Conservation (phyloP, 2,797 vertebrate genomes). For the Alouatta caraya region DNA sequence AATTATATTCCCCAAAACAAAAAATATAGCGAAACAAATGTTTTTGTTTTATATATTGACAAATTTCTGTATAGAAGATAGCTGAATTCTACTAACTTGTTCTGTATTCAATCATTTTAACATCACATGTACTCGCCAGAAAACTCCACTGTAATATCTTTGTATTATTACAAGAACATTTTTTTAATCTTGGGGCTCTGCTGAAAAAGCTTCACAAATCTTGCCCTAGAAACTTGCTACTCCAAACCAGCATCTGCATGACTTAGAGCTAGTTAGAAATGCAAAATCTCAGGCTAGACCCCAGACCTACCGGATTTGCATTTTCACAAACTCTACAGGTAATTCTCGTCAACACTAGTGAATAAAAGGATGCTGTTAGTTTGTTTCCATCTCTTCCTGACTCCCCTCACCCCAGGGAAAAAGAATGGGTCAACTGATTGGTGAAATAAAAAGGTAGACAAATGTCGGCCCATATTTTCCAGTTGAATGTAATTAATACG, state of each 20-base stretch:
- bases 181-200: not conserved
- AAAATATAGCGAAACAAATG: not conserved
- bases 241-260: not conserved
- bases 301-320: rapidly evolving
- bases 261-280: not conserved
- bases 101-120: not conserved
- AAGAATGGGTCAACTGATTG: not conserved
- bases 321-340: not conserved
- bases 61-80: not conserved
- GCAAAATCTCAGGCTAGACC: not conserved
- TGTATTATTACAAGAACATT: not conserved
- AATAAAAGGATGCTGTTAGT: not conserved
- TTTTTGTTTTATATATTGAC: not conserved
- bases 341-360: not conserved
- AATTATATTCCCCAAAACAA: not conserved
- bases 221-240: not conserved
- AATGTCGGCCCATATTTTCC: not conserved
- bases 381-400: not conserved
- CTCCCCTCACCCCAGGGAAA: not conserved
- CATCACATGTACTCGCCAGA: not conserved
- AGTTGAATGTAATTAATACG: not conserved
- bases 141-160: not conserved
- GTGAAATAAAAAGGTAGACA: not conserved
- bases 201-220: not conserved
- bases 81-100: not conserved